Percentiles rank a stretch among this genome's conserved stretches.
Evolutionary conservation across 2,797 vertebrate genomes (phyloP).

Genomic region (Scomberomorus guttatus): DNA sequence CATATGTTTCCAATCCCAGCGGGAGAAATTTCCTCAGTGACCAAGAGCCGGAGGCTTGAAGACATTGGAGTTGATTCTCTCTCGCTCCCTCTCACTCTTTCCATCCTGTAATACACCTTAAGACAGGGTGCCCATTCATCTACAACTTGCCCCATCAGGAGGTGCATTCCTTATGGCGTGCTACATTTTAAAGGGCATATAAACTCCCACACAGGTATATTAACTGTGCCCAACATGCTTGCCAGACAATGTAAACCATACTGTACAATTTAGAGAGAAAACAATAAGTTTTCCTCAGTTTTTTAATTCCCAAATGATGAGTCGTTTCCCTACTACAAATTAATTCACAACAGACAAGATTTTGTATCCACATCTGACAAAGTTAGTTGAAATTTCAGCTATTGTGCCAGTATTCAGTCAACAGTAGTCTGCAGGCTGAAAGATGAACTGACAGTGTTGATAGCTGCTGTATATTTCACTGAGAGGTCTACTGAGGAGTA

Average conservation of each 20-base stretch:
- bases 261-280: constrained; percentile 22
- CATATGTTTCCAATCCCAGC: constrained; percentile 50
- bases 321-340: not conserved
- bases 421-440: constrained; percentile 28
- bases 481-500: constrained; percentile 53
- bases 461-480: constrained; percentile 53
- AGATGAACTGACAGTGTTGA: constrained; percentile 59
- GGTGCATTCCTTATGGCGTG: constrained; percentile 59
- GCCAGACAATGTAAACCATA: constrained; percentile 56
- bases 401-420: constrained; percentile 30
- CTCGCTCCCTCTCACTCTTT: constrained; percentile 67
- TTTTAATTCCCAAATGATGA: not conserved
- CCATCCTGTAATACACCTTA: constrained; percentile 75
- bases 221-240: constrained; percentile 21
- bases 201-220: constrained; percentile 46
- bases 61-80: constrained; percentile 53
- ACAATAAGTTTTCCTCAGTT: not conserved
- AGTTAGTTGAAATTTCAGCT: constrained; percentile 25
- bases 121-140: constrained; percentile 73
- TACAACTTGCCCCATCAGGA: constrained; percentile 60
- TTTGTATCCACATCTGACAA: constrained; percentile 31
- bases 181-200: constrained; percentile 62
- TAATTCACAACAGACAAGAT: not conserved
- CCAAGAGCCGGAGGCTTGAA: constrained; percentile 57
- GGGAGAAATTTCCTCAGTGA: constrained; percentile 48